Conservation (phyloP, 2,888 invertebrate species). For the Lithodes maja region DNA sequence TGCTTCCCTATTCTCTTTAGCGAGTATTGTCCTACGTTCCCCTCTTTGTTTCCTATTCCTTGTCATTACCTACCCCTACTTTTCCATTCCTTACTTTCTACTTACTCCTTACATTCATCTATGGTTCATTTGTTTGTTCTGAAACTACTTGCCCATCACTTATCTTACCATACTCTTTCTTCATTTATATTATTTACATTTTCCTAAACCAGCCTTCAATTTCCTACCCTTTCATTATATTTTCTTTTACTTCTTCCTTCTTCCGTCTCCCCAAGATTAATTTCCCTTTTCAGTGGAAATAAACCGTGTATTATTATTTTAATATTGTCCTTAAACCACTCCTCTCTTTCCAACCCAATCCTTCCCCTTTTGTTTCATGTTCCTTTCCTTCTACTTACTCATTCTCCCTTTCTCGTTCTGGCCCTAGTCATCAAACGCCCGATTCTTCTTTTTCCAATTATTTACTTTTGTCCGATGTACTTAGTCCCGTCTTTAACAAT, state of each 20-base stretch:
- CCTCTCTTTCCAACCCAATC: neutral
- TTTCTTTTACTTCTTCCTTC: no score
- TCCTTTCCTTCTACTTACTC: neutral
- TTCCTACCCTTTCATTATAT: no score
- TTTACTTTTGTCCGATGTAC: no score
- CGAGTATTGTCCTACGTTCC: neutral
- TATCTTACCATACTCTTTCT: no score
- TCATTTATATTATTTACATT: no score
- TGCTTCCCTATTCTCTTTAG: neutral
- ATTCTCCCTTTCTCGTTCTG: neutral
- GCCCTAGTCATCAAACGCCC: neutral
- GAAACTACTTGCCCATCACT: no score
- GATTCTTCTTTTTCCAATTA: neutral
- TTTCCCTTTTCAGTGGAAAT: no score
- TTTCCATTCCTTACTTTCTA: neutral
- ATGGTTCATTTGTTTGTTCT: no score
- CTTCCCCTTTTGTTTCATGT: neutral
- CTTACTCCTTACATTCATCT: neutral
- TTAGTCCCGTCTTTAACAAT: neutral
- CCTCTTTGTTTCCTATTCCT: neutral
- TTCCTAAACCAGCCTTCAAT: no score
- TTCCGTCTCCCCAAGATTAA: no score
- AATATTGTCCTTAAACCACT: no score
- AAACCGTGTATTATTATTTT: no score
- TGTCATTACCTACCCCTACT: neutral